Evolutionary conservation across 2,797 vertebrate genomes (phyloP).

Genomic region (Notolabrus celidotus): DNA sequence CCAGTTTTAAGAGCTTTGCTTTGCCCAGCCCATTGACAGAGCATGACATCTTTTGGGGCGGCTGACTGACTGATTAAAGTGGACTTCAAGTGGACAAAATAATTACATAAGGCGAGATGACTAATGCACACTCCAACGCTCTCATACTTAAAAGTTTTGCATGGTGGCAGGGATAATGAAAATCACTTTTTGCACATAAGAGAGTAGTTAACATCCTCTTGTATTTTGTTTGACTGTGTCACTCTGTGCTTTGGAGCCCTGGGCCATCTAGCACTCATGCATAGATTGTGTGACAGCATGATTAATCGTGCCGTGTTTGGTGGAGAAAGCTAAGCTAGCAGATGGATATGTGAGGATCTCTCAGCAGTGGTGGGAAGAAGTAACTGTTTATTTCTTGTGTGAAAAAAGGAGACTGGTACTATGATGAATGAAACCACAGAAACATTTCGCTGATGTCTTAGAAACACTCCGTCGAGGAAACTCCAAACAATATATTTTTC

Average conservation of each 20-base stretch:
- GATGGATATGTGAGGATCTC: slow-evolving; percentile 61
- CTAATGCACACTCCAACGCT: slow-evolving; percentile 13
- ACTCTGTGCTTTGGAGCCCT: slow-evolving; percentile 40
- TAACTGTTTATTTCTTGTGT: slow-evolving; percentile 53
- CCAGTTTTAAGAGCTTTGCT: slow-evolving; percentile 2
- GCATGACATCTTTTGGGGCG: slow-evolving; percentile 16
- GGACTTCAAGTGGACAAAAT: slow-evolving; percentile 16
- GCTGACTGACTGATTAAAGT: slow-evolving; percentile 39
- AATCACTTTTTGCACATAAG: slow-evolving; percentile 34
- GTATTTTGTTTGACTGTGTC: slow-evolving; percentile 55
- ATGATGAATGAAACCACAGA: slow-evolving; percentile 70
- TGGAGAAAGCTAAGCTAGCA: slow-evolving; percentile 57
- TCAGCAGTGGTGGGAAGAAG: slow-evolving; percentile 38
- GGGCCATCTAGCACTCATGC: slow-evolving; percentile 49
- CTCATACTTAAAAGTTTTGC: neutral
- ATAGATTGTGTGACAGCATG: slow-evolving; percentile 69
- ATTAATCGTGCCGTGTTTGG: slow-evolving; percentile 72
- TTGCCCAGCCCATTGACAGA: neutral
- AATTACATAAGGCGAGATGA: slow-evolving; percentile 32
- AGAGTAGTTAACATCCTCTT: slow-evolving; percentile 42
- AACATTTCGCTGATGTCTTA: slow-evolving; percentile 68
- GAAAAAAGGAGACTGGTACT: slow-evolving; percentile 51
- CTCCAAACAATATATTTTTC: slow-evolving; percentile 65
- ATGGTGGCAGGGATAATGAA: slow-evolving; percentile 21
- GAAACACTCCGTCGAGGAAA: slow-evolving; percentile 60